Base-by-base conservation (phyloP, 2,888 invertebrate genomes). In the Willowsia nigromaculata region DNA sequence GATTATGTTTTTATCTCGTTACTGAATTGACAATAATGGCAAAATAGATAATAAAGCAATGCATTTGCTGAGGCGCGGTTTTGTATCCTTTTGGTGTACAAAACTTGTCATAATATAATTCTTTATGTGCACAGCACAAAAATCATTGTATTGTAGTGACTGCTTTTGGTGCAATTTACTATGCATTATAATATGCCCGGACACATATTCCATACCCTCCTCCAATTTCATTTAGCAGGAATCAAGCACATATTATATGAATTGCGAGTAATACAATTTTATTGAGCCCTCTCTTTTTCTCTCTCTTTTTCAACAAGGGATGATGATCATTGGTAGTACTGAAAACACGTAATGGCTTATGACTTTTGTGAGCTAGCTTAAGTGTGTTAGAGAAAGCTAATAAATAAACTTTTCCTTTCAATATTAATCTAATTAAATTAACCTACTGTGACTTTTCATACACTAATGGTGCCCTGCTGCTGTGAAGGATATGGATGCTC, bases 341-440 rank as follows among this genome's bases (percentile, higher is more conserved):
- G 56, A 85, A 85, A 76, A 43, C 43, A 37, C 40, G 62, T 88
- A 85, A 89, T 85, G 89, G 80, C 81, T 85, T 85, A 89, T 89
- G 89, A 89, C 85, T 89, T 85, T 89, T 84, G 89, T 89, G 84
- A 85, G 76, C 85, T 84, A 22, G 83, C 85, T 85, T 85, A 82
- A 82, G 82, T 88, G 88, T 82, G 87, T 53, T 53, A 47, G 84
- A 68, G 80, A 71, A 84, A 80, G 78, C 85, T 89, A 89, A 89
- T 89, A 89, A 89, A 89, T 89, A 89, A 89, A 89, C 85, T 84
- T 85, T 88, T 74, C 76, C 88, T 25, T 89, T 89, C 89, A 85
- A 89, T 89, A 84, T 89, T 89, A 89, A 89, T 89, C 89, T 89
- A 89, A 89, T 85, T 89, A 89, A 89, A 89, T 89, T 89, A 89